A percentile compares a stretch with the other conserved stretches of the same genome.
phyloP scores from a whole-genome alignment of 1,140 invertebrate genomes.

The Lanistes nyassanus region DNA sequence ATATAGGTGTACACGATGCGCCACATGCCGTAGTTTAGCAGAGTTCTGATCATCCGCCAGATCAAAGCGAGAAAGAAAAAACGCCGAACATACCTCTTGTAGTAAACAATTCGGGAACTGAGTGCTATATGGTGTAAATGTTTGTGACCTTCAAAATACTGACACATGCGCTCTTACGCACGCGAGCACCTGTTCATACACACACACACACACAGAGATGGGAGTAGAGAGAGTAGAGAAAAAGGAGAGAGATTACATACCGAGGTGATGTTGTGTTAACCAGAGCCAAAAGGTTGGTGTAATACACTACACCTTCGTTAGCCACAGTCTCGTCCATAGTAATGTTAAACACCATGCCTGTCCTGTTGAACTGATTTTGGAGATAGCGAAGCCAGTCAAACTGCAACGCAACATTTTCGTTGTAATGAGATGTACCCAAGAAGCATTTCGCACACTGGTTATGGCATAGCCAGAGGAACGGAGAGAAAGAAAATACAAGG shows the following conservation, averaged over 20 bases:
- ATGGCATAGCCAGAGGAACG: too few species aligned
- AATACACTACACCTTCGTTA: slow-evolving; percentile 80
- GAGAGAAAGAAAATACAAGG: too few species aligned
- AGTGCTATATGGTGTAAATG: too few species aligned
- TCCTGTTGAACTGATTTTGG: slow-evolving; percentile 73
- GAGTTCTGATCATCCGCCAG: neutral
- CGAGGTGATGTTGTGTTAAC: slow-evolving; percentile 70
- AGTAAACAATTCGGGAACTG: too few species aligned
- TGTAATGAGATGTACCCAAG: neutral
- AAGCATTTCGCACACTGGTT: neutral
- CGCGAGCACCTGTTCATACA: neutral
- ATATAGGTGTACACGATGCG: slow-evolving; percentile 1
- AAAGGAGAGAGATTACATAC: slow-evolving; percentile 11
- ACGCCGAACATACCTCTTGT: neutral
- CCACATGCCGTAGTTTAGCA: slow-evolving; percentile 23
- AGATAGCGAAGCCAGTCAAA: slow-evolving; percentile 83
- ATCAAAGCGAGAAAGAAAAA: neutral
- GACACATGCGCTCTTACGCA: neutral
- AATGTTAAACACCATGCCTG: slow-evolving; percentile 20
- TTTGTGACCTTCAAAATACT: neutral
- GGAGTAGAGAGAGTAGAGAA: too few species aligned
- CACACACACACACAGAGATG: slow-evolving; percentile 16
- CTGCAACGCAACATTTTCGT: slow-evolving; percentile 37
- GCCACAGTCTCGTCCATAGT: slow-evolving; percentile 78
- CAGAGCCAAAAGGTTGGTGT: slow-evolving; percentile 80